These are phyloP conservation scores for Pterobdella sp. DNA, from an alignment of 2,888 invertebrate genomes.

Conservation along the genomic window DNA sequence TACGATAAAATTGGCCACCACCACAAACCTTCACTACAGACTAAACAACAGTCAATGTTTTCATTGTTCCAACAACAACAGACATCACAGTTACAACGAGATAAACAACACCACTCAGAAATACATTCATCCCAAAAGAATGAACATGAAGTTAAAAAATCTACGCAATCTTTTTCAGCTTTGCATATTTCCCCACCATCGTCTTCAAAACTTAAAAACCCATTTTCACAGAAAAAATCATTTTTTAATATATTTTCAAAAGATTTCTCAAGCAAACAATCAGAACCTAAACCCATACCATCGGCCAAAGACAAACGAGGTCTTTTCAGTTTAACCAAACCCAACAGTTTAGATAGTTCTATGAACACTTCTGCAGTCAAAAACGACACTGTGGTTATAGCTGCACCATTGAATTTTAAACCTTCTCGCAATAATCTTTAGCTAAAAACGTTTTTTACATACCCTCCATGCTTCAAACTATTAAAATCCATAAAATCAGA, in stretches of 20 bases:
- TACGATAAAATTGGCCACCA: conserved; percentile 27
- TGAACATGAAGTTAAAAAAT: too few relatives aligned
- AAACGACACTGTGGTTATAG: conserved; percentile 33
- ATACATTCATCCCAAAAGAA: not conserved
- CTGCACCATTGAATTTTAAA: too few relatives aligned
- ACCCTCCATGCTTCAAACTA: too few relatives aligned
- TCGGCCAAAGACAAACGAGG: conserved; percentile 36
- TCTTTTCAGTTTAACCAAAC: conserved; percentile 35
- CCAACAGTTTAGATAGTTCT: conserved; percentile 36
- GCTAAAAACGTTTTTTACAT: too few relatives aligned
- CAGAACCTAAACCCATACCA: conserved; percentile 32
- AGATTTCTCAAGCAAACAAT: not conserved
- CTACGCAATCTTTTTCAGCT: too few relatives aligned
- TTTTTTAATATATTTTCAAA: conserved; percentile 11
- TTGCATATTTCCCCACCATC: conserved; percentile 7
- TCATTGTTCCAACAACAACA: not conserved
- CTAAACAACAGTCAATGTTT: not conserved
- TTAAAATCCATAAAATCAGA: too few relatives aligned
- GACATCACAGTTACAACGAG: not conserved
- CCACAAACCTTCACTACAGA: not conserved
- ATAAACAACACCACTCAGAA: not conserved
- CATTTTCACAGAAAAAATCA: conserved; percentile 14
- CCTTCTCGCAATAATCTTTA: too few relatives aligned
- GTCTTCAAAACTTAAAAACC: conserved; percentile 2
- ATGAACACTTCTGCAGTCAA: conserved; percentile 29